These are phyloP conservation scores for Mesocentrotus franciscanus DNA, from an alignment of 53 echinoderm and acorn worm species.

Conservation along the genomic window DNA sequence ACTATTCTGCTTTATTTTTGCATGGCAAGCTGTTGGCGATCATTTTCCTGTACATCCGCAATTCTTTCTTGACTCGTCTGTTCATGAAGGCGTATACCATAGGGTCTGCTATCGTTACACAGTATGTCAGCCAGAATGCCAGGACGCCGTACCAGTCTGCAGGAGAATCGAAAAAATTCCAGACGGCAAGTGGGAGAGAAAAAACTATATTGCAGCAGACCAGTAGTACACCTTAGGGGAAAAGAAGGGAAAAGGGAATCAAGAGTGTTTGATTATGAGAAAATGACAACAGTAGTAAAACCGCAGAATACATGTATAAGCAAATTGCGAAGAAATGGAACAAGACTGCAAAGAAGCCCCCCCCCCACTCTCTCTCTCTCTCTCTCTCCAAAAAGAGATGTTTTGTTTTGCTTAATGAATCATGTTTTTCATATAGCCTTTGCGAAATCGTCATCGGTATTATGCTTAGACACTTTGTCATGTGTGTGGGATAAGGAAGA, in stretches of 20 bases:
- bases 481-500: no score
- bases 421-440: no score
- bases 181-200: neutral
- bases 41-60: neutral
- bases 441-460: no score
- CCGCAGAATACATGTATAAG: no score
- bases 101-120: neutral
- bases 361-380: no score
- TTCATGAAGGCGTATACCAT: conserved; percentile 13
- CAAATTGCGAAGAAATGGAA: no score
- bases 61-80: conserved; percentile 7
- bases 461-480: no score
- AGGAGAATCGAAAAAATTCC: neutral
- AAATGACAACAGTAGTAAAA: no score
- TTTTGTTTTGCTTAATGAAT: no score
- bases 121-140: neutral
- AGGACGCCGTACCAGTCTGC: neutral
- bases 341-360: no score
- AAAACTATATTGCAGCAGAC: neutral
- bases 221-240: neutral
- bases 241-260: neutral
- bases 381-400: no score
- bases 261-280: no score
- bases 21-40: neutral
- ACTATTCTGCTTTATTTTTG: neutral